Base-by-base conservation (phyloP, 1,140 invertebrate genomes). In the Riptortus pedestris region DNA sequence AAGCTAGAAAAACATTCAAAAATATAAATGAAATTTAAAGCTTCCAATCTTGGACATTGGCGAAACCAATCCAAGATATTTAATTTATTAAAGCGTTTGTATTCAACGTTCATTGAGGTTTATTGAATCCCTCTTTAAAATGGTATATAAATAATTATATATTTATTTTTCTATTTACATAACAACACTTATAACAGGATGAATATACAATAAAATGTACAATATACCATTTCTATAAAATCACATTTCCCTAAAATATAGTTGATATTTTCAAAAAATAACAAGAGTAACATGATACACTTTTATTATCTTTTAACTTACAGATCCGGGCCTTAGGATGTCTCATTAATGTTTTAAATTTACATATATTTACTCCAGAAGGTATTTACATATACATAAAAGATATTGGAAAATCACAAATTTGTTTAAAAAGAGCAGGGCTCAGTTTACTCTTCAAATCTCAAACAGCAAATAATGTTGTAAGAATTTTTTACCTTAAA, bases 31-130 rank as follows among this genome's bases (percentile, higher is more conserved):
- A 55, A 7, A 55, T 24, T 55, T 55, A 55, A 55, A 55, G 51
- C 51, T 55, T 55, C 20, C 16, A 24, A 55, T 55, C 51, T 24
- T 55, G 51, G 24, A 24, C 16, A 4, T 24, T 55, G 20, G 18
- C 2, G 16, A 24, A 24, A 9, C 51, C 24, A 60, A 38, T 22
- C 26, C 20, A 43, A 33, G 59, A 60, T 60, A 60, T 60, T 33
- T 60, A 38, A 55, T 55, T 55, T 55, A 55, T 55, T 55, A 55
- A 55, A 55, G 51, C 51, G 51, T 55, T 55, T 26, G 26, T 55
- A 55, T 55, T 55, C 51, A 55, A 55, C 51, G 24, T 24, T 24
- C 24, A 24, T 55, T 24, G 18, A 24, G 24, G 51, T 55, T n/a
- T 55, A 20, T 26, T 26, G 51, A 55, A 55, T 16, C 22, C 51